These are phyloP conservation scores for Podotricha telesiphe DNA, from an alignment of 2,888 invertebrate genomes.

Conservation along the genomic window DNA sequence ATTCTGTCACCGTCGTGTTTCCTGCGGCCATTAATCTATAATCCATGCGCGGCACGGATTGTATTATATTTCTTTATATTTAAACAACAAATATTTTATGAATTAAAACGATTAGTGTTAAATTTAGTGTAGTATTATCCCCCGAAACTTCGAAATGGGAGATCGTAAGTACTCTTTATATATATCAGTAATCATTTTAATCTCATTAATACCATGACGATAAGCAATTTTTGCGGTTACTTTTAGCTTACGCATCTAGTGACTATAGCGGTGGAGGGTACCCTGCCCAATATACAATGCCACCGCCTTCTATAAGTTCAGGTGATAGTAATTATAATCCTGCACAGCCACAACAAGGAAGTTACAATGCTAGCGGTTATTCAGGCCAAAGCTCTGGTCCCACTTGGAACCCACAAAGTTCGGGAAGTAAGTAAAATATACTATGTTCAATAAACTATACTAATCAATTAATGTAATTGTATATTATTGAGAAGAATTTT, in stretches of 20 bases:
- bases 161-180: slow-evolving; percentile 44
- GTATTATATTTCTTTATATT: background rate
- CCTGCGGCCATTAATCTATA: slow-evolving; percentile 41
- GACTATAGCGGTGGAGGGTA: slow-evolving; percentile 73
- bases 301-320: slow-evolving; percentile 71
- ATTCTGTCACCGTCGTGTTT: slow-evolving; percentile 38
- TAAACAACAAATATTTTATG: slow-evolving; percentile 7
- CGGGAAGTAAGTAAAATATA: slow-evolving; percentile 55
- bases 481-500: background rate
- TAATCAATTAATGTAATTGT: background rate
- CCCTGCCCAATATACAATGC: slow-evolving; percentile 75
- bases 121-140: slow-evolving; percentile 1
- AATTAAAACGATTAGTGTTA: background rate
- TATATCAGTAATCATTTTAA: slow-evolving; percentile 4
- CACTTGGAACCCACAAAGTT: slow-evolving; percentile 68
- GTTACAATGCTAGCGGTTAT: slow-evolving; percentile 66
- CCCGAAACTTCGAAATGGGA: slow-evolving; percentile 40
- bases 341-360: slow-evolving; percentile 59
- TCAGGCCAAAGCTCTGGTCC: slow-evolving; percentile 60
- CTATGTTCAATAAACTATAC: background rate
- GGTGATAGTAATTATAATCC: slow-evolving; percentile 69
- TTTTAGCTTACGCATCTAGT: slow-evolving; percentile 66
- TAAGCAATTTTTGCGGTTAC: slow-evolving; percentile 29
- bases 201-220: slow-evolving; percentile 13
- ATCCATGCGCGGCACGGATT: slow-evolving; percentile 33